Evolutionary conservation across 2,797 vertebrate genomes (phyloP), one percentile per base, ranked within the genome.

Genomic region (Philypnodon macrostomus): DNA sequence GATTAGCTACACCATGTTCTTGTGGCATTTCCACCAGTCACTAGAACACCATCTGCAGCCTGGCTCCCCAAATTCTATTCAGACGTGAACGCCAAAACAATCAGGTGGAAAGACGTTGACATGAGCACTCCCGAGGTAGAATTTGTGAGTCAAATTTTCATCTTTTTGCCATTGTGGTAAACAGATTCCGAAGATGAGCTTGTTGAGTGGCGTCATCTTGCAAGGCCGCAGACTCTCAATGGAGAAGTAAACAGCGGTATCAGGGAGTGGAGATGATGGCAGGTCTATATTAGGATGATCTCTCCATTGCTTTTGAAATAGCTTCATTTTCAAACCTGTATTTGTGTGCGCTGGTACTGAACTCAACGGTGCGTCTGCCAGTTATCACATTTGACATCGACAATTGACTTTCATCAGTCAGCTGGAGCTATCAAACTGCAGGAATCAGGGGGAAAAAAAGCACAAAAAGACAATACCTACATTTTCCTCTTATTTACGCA

Each of bases 101-200:
- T 86, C 80, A 75, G 77, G 75, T 51, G 53, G 70, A 67, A 55
- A 53, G 73, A 77, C 68, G 49, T 16, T 79, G 78, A 85, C 83
- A 77, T 35, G 63, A 77, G 52, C 54, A 58, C 73, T 75, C 67
- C 41, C 37, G 58, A 80, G 78, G 58, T 50, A 48, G 72, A 75
- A 87, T 85, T 79, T 86, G 76, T 68, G 73, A 87, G 79, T 87
- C 79, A 80, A 63, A 80, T 80, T 67, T 47, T 53, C 70, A 37
- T 37, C 47, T 12, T 14, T 64, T 63, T 52, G 47, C 60, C 16
- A 62, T 72, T 56, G 56, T 15, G 21, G 63, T 77, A 83, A 87
- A 87, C 84, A 79, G 75, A 84, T 84, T 86, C 70, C 57, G 50
- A 70, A 75, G 71, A 76, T 73, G 75, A 66, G 79, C 73, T 75